Conservation (phyloP, 2,888 invertebrate species). For the Sipha maydis region DNA sequence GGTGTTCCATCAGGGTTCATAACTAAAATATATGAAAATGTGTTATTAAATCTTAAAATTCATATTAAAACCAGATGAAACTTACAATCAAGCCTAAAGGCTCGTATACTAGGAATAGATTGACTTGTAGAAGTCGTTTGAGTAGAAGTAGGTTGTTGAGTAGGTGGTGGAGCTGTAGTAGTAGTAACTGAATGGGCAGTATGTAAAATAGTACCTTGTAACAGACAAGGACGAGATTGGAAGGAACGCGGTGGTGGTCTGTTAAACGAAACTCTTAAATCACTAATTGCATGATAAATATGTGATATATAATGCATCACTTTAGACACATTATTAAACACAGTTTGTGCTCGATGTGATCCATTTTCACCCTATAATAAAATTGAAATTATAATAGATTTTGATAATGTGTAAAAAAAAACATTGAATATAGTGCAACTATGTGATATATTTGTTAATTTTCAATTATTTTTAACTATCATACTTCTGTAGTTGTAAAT, state of each 20-base stretch:
- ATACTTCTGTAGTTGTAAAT: slow-evolving; percentile 66
- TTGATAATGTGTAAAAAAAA: neutral
- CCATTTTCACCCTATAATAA: slow-evolving; percentile 57
- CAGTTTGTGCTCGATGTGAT: slow-evolving; percentile 63
- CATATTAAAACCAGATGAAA: neutral
- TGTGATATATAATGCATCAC: slow-evolving; percentile 87
- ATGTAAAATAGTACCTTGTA: slow-evolving; percentile 69
- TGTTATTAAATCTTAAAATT: neutral
- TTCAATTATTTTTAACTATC: neutral
- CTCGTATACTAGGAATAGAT: slow-evolving; percentile 51
- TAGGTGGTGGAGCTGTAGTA: slow-evolving; percentile 37
- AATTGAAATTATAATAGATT: neutral
- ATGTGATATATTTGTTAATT: neutral
- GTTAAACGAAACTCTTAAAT: slow-evolving; percentile 80
- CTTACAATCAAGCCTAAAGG: slow-evolving; percentile 51
- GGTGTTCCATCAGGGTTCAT: neutral
- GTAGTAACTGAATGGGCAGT: slow-evolving; percentile 41
- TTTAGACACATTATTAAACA: slow-evolving; percentile 79
- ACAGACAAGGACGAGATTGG: slow-evolving; percentile 77
- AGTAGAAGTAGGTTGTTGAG: slow-evolving; percentile 56
- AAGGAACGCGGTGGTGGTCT: slow-evolving; percentile 77
- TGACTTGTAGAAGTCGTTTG: slow-evolving; percentile 52
- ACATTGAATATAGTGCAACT: neutral
- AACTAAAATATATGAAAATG: slow-evolving; percentile 17
- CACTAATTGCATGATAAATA: slow-evolving; percentile 88